These are phyloP conservation scores for Urechis unicinctus DNA, from an alignment of 2,888 invertebrate species.

Conservation along the genomic window DNA sequence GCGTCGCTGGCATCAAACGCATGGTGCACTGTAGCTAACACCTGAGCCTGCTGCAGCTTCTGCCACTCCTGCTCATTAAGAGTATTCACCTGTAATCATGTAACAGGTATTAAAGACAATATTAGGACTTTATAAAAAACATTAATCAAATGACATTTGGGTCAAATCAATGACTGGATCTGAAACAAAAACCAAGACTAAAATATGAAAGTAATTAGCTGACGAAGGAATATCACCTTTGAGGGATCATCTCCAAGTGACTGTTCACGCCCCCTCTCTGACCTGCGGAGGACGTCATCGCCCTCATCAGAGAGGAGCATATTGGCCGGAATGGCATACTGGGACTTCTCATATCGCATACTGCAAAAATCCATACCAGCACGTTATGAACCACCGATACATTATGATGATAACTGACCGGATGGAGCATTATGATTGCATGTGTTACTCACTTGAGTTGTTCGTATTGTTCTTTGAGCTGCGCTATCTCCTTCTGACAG, in stretches of 20 bases:
- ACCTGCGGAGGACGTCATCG: neutral
- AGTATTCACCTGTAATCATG: conserved; percentile 41
- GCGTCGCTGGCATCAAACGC: conserved; percentile 75
- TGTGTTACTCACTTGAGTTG: neutral
- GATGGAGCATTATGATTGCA: no score
- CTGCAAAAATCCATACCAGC: neutral
- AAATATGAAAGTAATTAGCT: neutral
- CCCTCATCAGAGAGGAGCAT: neutral
- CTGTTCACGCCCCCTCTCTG: conserved; percentile 33
- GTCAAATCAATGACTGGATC: no score
- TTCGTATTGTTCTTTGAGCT: conserved; percentile 37
- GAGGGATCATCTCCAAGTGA: conserved; percentile 39
- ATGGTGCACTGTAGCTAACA: conserved; percentile 83
- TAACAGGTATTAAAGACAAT: no score
- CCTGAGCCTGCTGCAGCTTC: conserved; percentile 77
- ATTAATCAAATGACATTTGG: no score
- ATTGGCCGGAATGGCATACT: neutral
- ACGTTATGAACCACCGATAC: no score
- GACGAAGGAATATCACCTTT: conserved; percentile 26
- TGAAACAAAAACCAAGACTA: neutral
- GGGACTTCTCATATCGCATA: neutral
- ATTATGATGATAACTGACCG: no score
- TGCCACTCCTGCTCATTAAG: conserved; percentile 79
- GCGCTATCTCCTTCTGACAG: conserved; percentile 37
- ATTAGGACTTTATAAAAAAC: no score